These are phyloP conservation scores for Pseudoips prasinana DNA, from an alignment of 2,888 invertebrate species.

Conservation along the genomic window DNA sequence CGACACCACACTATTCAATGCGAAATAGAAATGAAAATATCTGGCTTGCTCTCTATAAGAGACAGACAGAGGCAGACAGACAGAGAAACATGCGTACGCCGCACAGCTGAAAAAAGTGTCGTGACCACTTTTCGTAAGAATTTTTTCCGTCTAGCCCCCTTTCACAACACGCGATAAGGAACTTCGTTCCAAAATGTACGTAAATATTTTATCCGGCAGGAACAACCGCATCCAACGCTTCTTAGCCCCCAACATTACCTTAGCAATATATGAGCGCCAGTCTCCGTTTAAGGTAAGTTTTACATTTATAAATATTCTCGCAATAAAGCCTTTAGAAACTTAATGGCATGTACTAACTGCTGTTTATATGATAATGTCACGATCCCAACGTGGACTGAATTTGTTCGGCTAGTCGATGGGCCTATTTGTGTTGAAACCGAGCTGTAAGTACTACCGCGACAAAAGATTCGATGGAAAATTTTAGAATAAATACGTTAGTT, in stretches of 20 bases:
- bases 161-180: no score
- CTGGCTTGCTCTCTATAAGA: no score
- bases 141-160: no score
- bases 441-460: background rate
- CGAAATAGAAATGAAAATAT: no score
- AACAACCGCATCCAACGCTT: conserved; percentile 30
- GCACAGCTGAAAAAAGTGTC: no score
- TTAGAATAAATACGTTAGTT: no score
- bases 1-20: no score
- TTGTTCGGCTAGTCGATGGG: conserved; percentile 6
- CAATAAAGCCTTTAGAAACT: conserved; percentile 63
- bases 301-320: conserved; percentile 69
- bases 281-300: conserved; percentile 65
- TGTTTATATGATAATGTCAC: conserved; percentile 69
- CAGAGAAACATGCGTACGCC: no score
- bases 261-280: conserved; percentile 51
- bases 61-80: no score
- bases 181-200: no score
- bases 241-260: background rate
- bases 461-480: background rate
- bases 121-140: no score
- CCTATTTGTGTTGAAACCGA: conserved; percentile 1
- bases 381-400: conserved; percentile 41
- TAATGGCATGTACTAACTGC: conserved; percentile 58
- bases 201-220: no score